Evolutionary conservation across 2,888 invertebrate genomes (phyloP), one percentile per base, ranked within the genome.

Genomic region (Sericinus montela): DNA sequence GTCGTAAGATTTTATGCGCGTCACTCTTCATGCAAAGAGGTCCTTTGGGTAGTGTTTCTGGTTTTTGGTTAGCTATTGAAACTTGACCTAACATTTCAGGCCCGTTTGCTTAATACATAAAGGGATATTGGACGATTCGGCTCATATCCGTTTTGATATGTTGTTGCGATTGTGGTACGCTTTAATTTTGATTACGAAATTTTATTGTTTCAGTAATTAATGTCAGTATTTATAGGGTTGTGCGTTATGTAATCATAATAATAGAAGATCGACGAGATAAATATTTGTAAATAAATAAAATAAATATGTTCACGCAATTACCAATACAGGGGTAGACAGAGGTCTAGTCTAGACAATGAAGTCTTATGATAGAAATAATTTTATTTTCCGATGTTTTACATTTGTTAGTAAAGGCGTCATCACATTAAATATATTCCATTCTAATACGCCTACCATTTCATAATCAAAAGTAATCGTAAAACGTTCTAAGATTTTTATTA

Each of bases 1-100:
- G 78, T 84, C 87, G 78, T 88, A 86, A 88, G 86, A 87, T 88
- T 88, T 88, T 86, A 87, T 84, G 82, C 66, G 67, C 65, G 66
- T 63, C 72, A 68, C 75, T 77, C 76, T 79, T 84, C 82, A 85
- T 82, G 85, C 82, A 81, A 87, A 87, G 77, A 75, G 69, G 72
- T 75, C 87, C 84, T 79, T 52, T 59, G 87, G 86, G 87, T 72
- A 67, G 64, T 73, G 73, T 86, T 81, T 76, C 74, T 73, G 85
- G 83, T 84, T 83, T 85, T 80, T 75, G 73, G 70, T 59, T n/a
- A 45, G 65, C 76, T 76, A 82, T 83, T 81, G 79, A 82, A 85
- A 80, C 77, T 79, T 77, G 83, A 80, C 79, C 78, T 80, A 61
- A 69, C 71, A 55, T 55, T 60, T 52, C 38, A 53, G 43, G 5